Conservation (phyloP, 2,888 invertebrate genomes). For the Dysmachus trigonus region DNA sequence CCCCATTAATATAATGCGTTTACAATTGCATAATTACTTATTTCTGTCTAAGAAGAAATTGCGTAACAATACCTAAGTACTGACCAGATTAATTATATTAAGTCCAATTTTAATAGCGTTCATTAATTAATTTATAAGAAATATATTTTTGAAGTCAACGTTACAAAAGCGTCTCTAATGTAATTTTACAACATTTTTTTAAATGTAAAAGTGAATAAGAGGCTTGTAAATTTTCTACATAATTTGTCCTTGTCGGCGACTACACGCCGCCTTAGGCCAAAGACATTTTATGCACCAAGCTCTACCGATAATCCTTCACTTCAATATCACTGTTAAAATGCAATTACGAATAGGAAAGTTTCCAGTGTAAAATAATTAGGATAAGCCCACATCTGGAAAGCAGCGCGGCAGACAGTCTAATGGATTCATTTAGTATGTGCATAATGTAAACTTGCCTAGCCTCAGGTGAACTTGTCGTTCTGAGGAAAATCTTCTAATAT, state of each 20-base stretch:
- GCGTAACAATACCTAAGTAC: too few relatives aligned
- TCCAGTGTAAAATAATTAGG: constrained; percentile 20
- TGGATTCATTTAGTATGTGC: constrained; percentile 32
- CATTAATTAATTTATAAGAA: too few relatives aligned
- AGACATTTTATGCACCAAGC: neutral
- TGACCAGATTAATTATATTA: too few relatives aligned
- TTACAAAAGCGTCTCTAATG: neutral
- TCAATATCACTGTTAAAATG: constrained; percentile 29
- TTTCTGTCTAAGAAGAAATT: too few relatives aligned
- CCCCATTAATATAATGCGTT: too few relatives aligned
- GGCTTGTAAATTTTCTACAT: neutral
- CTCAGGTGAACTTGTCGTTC: constrained; percentile 25
- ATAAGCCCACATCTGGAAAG: neutral
- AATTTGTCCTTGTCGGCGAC: neutral
- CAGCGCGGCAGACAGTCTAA: neutral
- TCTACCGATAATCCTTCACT: neutral
- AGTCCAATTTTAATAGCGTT: too few relatives aligned
- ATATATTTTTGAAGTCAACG: too few relatives aligned
- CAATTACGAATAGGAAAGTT: constrained; percentile 22
- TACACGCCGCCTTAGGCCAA: neutral
- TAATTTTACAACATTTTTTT: too few relatives aligned
- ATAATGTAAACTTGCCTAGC: constrained; percentile 34
- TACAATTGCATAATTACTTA: too few relatives aligned
- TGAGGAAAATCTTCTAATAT: constrained; percentile 15
- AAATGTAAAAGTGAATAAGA: neutral